phyloP scores from a whole-genome alignment of 2,888 invertebrate species.

The Lithosia quadra region DNA sequence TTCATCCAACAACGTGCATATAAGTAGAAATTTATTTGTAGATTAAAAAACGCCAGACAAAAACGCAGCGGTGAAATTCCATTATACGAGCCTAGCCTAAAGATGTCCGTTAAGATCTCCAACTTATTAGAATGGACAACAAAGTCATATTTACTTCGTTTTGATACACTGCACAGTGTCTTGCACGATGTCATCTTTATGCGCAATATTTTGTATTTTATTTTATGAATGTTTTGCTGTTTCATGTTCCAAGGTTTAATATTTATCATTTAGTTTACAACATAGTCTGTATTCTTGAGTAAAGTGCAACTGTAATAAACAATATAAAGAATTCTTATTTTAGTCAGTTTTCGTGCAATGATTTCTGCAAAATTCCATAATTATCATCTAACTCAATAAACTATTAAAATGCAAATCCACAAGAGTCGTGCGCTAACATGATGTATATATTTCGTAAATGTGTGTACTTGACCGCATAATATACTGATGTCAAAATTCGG shows the following conservation, averaged over 20 bases:
- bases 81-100: not conserved
- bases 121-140: not conserved
- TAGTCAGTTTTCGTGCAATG: not conserved
- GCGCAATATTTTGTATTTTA: not conserved
- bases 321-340: not conserved
- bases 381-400: not conserved
- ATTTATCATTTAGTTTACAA: not conserved
- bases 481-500: constrained; percentile 24
- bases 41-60: not conserved
- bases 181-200: not conserved
- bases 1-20: not conserved
- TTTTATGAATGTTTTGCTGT: not conserved
- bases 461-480: constrained; percentile 43
- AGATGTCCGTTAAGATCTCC: not conserved
- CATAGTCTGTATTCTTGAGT: not conserved
- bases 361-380: not conserved
- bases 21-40: not conserved
- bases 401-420: not conserved
- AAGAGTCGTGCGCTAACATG: not conserved
- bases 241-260: not conserved
- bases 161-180: constrained; percentile 4
- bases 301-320: not conserved
- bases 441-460: constrained; percentile 27
- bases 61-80: not conserved
- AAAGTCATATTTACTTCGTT: constrained; percentile 7